Evolutionary conservation across 2,797 vertebrate genomes (phyloP).

Genomic region (Sebastes itinus): DNA sequence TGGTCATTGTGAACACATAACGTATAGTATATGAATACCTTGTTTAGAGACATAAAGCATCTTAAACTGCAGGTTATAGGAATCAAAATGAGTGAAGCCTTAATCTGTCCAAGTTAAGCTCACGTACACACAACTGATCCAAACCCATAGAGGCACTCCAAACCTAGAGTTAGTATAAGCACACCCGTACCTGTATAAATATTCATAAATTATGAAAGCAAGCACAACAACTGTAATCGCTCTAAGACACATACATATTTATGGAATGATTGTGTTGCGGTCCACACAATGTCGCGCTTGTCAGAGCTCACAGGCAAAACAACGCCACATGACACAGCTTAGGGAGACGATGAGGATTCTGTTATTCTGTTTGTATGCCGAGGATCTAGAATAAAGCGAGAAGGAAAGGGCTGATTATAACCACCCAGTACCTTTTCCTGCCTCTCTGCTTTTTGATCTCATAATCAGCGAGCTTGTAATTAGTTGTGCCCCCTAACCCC

Average conservation of each 20-base stretch:
- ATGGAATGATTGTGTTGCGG: slow-evolving; percentile 64
- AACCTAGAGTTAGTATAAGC: slow-evolving; percentile 14
- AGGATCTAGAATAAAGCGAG: slow-evolving; percentile 58
- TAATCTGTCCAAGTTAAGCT: neutral
- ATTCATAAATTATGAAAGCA: slow-evolving; percentile 63
- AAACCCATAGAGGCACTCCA: slow-evolving; percentile 6
- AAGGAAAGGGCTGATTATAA: slow-evolving; percentile 48
- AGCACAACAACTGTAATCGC: slow-evolving; percentile 62
- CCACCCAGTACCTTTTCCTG: slow-evolving; percentile 37
- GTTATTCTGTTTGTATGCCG: slow-evolving; percentile 67
- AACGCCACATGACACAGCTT: slow-evolving; percentile 73
- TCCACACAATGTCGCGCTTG: slow-evolving; percentile 69
- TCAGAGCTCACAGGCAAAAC: slow-evolving; percentile 73
- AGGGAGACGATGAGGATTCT: slow-evolving; percentile 63
- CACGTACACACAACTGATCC: neutral
- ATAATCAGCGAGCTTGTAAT: slow-evolving; percentile 70
- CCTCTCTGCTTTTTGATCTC: slow-evolving; percentile 58
- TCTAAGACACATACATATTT: slow-evolving; percentile 74
- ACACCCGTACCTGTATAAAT: slow-evolving; percentile 58
- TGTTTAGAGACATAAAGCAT: slow-evolving; percentile 2
- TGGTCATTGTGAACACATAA: slow-evolving; percentile 26
- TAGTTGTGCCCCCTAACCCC: slow-evolving; percentile 53
- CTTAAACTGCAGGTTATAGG: slow-evolving; percentile 1
- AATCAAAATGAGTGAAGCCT: slow-evolving; percentile 9
- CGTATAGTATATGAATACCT: slow-evolving; percentile 1